Conservation (phyloP, 2,888 invertebrate genomes). For the Polymixis lichenea region DNA sequence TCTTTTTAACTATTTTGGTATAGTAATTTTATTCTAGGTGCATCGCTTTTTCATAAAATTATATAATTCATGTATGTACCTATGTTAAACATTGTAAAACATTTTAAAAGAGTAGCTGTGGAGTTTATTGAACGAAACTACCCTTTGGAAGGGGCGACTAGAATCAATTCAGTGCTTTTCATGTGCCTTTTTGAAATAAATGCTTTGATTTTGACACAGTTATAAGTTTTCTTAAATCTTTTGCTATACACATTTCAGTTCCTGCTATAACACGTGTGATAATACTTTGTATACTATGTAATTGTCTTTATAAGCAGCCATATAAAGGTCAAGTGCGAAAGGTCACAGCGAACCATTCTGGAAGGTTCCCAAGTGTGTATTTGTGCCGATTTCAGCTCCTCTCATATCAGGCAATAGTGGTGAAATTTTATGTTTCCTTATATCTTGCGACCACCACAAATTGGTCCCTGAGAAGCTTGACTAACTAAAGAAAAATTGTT, state of each 20-base stretch:
- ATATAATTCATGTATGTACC: too few species aligned
- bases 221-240: too few species aligned
- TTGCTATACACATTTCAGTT: neutral
- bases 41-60: too few species aligned
- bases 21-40: too few species aligned
- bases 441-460: conserved; percentile 28
- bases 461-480: conserved; percentile 23
- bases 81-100: too few species aligned
- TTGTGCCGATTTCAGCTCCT: conserved; percentile 51
- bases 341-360: conserved; percentile 36
- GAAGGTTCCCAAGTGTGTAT: conserved; percentile 57
- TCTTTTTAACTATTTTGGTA: too few species aligned
- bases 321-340: conserved; percentile 38
- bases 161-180: too few species aligned
- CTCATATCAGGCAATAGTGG: conserved; percentile 50
- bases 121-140: too few species aligned
- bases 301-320: conserved; percentile 15
- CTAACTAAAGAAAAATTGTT: conserved; percentile 10
- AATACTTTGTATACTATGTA: neutral
- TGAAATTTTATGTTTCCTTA: conserved; percentile 50
- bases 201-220: too few species aligned
- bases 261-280: neutral
- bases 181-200: too few species aligned
- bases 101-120: too few species aligned
- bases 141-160: too few species aligned